phyloP scores from a whole-genome alignment of 2,113 vertebrate species.

The Nothocercus julius region DNA sequence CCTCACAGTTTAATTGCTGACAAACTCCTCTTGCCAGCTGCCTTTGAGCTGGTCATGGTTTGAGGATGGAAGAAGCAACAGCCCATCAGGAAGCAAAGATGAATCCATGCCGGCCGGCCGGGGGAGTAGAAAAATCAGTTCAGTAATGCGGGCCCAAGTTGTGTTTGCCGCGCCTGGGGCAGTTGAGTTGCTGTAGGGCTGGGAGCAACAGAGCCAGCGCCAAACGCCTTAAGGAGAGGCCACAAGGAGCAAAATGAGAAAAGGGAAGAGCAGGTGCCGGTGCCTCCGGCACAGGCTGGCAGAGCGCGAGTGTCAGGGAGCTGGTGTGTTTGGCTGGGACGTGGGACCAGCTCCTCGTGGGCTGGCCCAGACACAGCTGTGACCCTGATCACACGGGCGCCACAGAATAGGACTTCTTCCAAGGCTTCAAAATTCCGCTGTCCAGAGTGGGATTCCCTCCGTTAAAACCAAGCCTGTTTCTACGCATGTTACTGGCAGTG shows the following conservation, averaged over 20 bases:
- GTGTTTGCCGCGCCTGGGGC: background rate
- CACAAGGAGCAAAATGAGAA: background rate
- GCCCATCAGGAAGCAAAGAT: background rate
- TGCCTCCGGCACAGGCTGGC: background rate
- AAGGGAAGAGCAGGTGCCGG: background rate
- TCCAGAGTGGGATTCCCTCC: background rate
- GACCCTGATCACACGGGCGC: background rate
- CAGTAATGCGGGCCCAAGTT: background rate
- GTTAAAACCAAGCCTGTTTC: background rate
- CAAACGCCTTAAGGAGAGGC: background rate
- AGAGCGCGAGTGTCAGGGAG: background rate
- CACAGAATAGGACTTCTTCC: background rate
- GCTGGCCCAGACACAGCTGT: background rate
- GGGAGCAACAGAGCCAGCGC: background rate
- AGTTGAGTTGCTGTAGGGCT: background rate
- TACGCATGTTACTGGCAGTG: rapidly evolving
- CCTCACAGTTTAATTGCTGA: background rate
- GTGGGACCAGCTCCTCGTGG: background rate
- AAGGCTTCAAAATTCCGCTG: background rate
- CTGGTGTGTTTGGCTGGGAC: background rate
- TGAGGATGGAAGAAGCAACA: background rate
- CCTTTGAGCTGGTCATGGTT: background rate
- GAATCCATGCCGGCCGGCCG: background rate
- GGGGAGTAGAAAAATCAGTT: background rate
- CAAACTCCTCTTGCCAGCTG: background rate